Conservation (phyloP, 2,113 vertebrate species). For the Sinocyclocheilus rhinocerous region DNA sequence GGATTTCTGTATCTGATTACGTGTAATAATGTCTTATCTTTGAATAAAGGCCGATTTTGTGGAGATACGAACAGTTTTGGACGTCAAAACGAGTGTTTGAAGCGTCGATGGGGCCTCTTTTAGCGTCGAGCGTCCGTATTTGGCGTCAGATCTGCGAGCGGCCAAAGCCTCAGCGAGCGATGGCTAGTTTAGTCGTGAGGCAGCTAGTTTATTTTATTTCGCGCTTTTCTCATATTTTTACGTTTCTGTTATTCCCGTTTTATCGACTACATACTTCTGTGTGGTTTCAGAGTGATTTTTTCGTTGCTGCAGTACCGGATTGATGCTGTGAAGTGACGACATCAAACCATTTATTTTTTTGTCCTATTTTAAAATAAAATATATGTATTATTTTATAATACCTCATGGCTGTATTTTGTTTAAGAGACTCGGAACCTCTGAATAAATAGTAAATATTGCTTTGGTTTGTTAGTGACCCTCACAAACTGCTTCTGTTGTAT, state of each 20-base stretch:
- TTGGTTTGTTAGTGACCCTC: not conserved
- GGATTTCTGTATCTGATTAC: not conserved
- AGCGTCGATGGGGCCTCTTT: constrained; percentile 31
- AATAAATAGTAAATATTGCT: not conserved
- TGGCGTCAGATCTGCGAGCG: constrained; percentile 46
- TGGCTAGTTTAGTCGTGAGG: no score
- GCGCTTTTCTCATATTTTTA: not conserved
- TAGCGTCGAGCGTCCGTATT: constrained; percentile 47
- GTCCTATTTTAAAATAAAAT: not conserved
- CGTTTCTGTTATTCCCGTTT: not conserved
- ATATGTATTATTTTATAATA: not conserved
- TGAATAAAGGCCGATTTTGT: not conserved
- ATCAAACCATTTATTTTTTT: not conserved
- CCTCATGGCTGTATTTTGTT: not conserved
- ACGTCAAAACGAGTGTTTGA: not conserved
- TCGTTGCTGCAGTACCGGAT: not conserved
- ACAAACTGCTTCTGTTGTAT: not conserved
- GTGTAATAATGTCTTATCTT: not conserved
- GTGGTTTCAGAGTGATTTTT: not conserved
- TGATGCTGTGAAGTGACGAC: constrained; percentile 32
- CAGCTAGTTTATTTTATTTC: not conserved
- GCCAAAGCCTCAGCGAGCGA: no score
- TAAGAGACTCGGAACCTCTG: not conserved
- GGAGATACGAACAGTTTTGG: not conserved
- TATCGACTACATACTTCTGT: not conserved